Evolutionary conservation across 2,113 vertebrate genomes (phyloP), one percentile per base, ranked within the genome.

Genomic region (Saccopteryx bilineata): DNA sequence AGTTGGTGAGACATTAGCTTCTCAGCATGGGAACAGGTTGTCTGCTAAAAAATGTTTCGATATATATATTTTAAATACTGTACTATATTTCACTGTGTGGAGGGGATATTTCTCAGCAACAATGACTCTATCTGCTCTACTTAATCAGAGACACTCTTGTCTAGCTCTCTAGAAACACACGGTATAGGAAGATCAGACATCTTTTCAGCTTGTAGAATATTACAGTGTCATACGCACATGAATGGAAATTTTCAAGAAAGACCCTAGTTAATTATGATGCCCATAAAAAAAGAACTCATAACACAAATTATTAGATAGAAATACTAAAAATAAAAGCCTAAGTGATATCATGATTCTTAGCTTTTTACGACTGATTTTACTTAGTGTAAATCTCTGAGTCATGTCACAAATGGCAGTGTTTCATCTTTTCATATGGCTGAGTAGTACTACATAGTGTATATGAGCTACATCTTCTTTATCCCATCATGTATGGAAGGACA

Each of bases 1-100:
- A 28, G 23, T 87, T 61, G 33, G 66, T 18, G 24, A 78, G 21
- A n/a, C 89, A 92, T 94, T 85, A 95, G 78, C 56, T 66, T 80
- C 93, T 71, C 93, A 85, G 90, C 17, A 5, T 78, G 92, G 65
- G 23, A 33, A 26, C 28, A 26, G 88, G 84, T 82, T 93, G 56
- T 66, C 83, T 81, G 56, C 76, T 89, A 76, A 52, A 79, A 81
- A 87, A 69, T 24, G 4, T 86, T 87, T 54, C 21, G 75, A 33
- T 80, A 89, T 72, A 46, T 46, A 61, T 93, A 95, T 89, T 87
- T 39, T 39, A 39, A 39, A 39, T 39, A 39, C 39, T 39, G 39
- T 33, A 68, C 48, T 33, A 2, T 82, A 56, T 72, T 90, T 87
- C 61, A 18, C 78, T 17, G 11, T 39, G 58, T 50, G 61, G 63